A percentile compares a stretch with the other conserved stretches of the same genome.
These are phyloP conservation scores for Pammene aurita DNA, from an alignment of 2,888 invertebrate species.

Conservation along the genomic window DNA sequence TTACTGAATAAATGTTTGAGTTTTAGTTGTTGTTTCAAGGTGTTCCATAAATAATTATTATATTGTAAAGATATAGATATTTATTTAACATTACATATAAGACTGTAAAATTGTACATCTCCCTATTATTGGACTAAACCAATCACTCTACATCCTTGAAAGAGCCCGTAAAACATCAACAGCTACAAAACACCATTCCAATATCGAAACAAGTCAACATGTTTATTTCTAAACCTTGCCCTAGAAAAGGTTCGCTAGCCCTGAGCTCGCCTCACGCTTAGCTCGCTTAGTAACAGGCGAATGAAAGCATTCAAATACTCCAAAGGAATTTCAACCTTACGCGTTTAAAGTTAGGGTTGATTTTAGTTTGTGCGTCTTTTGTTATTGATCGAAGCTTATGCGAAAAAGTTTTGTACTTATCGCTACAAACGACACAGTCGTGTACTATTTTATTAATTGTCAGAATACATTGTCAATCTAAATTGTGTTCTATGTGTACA, in stretches of 20 bases:
- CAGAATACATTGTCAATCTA: conserved; percentile 49
- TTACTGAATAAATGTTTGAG: no score
- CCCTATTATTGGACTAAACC: no score
- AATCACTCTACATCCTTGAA: background rate
- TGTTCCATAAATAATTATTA: no score
- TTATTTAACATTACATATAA: no score
- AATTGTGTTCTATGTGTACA: conserved; percentile 35
- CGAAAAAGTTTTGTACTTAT: conserved; percentile 79
- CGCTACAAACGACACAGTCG: conserved; percentile 68
- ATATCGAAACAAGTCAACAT: conserved; percentile 27
- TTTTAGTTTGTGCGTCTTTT: conserved; percentile 44
- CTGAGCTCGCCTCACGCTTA: conserved; percentile 58
- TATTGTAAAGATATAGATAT: no score
- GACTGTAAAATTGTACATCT: no score
- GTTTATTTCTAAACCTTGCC: conserved; percentile 53
- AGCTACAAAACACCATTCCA: background rate
- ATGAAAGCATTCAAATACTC: conserved; percentile 60
- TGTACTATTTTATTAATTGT: conserved; percentile 71
- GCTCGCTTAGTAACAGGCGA: conserved; percentile 77
- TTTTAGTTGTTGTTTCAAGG: no score
- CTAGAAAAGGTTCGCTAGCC: conserved; percentile 77
- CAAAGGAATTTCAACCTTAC: conserved; percentile 51
- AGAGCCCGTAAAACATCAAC: conserved; percentile 7
- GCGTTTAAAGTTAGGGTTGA: conserved; percentile 30
- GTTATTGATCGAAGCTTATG: conserved; percentile 79